Evolutionary conservation across 2,113 vertebrate genomes (phyloP), one percentile per base, ranked within the genome.

Genomic region (Piliocolobus tephrosceles): DNA sequence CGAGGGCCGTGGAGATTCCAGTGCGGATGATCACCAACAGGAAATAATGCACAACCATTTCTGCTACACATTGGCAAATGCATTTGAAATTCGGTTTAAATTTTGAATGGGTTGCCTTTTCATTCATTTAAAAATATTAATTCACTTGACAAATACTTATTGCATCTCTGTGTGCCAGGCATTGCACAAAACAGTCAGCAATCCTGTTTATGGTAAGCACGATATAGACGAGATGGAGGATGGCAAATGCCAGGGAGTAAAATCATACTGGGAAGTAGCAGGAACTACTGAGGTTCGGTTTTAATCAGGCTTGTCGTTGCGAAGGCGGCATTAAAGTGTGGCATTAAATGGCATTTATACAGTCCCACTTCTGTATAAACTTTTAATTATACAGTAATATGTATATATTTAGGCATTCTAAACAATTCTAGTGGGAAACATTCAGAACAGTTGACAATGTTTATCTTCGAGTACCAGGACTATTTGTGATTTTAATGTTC

Each of bases 171-270:
- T 23, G 38, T 47, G 12, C 18, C 20, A 17, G 89, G 25, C 47
- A 40, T 13, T 13, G 72, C 58, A 22, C 25, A 10, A 52, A 73
- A 58, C 1, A 38, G 66, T 5, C 3, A 3, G 25, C 22, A 32
- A 20, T 18, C 25, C 38, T 20, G 20, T 32, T 86, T 73, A 5
- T 4, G 0, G 1, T 6, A 13, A 64, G 73, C 7, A 32, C 22
- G 3, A 0, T 3, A 6, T 22, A n/a, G n/a, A 10, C 0, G 3
- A 73, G 35, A 10, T 5, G 0, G 57, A 0, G 5, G 13, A 25
- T 12, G 35, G 2, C 1, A 6, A 10, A 27, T 6, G 4, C 6
- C 2, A 14, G 50, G 43, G 40, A 17, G 32, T 1, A 13, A 81
- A 80, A 43, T 10, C 6, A 4, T 25, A 27, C 8, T 2, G 30